Base-by-base conservation (phyloP, 2,113 vertebrate genomes). In the Indicator maculatus region DNA sequence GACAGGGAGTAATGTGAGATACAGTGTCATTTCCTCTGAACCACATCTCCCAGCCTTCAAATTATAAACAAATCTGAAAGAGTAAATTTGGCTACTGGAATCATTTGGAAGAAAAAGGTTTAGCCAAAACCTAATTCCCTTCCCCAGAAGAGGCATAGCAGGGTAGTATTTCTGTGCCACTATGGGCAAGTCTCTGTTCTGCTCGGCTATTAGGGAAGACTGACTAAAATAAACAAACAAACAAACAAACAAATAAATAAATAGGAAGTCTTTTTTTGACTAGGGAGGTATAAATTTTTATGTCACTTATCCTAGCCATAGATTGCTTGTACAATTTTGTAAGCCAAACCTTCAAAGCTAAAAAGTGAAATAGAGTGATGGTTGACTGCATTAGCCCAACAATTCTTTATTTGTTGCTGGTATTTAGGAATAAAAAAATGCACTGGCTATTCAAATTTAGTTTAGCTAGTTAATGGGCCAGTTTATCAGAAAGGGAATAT, bases 401-500 rank as follows among this genome's bases (percentile, higher is more conserved):
- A 5, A 27, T 58, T 83, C 79, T 86, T 36, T 71, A 44, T 89
- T 76, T 93, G 65, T 47, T 81, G 53, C 61, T 72, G n/a, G 18
- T 72, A 38, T 65, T 94, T 91, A 61, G 38, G 7, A 26, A 86
- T 77, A 83, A 91, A 94, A 72, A 38, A 21, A 69, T 5, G 8
- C 73, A 67, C 15, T 27, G 36, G 27, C 47, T 83, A 52, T 90
- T 93, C 60, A 72, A 52, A 47, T 71, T 86, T 72, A n/a, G 10
- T 27, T 91, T 89, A 86, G 44, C 86, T 86, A 90, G 65, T 65
- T 93, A 91, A 78, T 39, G 44, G 23, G 1, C 30, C 81, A 69
- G 38, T 78, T 86, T 95, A 82, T 91, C 70, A 70, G 83, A 91
- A 60, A 53, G 33, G 74, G 36, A 91, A 69, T 38, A 78, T 31